Percentiles rank a stretch among this genome's conserved stretches.
phyloP scores from a whole-genome alignment of 2,888 invertebrate species.

The Rhagonycha fulva region DNA sequence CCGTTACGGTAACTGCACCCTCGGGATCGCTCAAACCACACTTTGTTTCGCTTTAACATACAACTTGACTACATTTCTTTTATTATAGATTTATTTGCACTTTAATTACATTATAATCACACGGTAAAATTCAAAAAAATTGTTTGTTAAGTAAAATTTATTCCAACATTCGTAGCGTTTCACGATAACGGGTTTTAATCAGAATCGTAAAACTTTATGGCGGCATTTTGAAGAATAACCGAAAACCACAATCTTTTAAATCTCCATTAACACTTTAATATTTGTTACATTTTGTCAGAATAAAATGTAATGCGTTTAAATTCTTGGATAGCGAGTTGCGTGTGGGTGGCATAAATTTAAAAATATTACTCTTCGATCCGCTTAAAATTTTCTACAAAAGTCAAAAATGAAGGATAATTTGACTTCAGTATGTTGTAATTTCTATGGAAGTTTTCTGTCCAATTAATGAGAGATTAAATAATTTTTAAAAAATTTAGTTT shows the following conservation, averaged over 20 bases:
- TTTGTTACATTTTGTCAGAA: background rate
- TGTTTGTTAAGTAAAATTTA: background rate
- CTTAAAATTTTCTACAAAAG: background rate
- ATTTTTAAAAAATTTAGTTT: too few species aligned
- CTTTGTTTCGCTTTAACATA: conserved; percentile 46
- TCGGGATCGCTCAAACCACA: conserved; percentile 43
- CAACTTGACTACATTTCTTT: conserved; percentile 46
- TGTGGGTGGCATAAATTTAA: background rate
- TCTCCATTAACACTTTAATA: background rate
- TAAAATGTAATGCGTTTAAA: background rate
- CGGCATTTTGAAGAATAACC: background rate
- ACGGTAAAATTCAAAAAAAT: background rate
- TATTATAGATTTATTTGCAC: conserved; percentile 41
- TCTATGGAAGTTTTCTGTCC: too few species aligned
- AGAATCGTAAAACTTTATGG: background rate
- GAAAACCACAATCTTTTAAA: background rate
- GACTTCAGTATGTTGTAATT: too few species aligned
- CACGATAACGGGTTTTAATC: background rate
- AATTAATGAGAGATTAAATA: too few species aligned
- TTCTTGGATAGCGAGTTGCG: background rate
- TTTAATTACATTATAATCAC: background rate
- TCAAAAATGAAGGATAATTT: too few species aligned
- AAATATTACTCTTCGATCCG: background rate
- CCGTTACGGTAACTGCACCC: conserved; percentile 41
- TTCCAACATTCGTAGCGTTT: background rate